Conservation (phyloP, 2,113 vertebrate species). For the Pachycephala philippinensis region DNA sequence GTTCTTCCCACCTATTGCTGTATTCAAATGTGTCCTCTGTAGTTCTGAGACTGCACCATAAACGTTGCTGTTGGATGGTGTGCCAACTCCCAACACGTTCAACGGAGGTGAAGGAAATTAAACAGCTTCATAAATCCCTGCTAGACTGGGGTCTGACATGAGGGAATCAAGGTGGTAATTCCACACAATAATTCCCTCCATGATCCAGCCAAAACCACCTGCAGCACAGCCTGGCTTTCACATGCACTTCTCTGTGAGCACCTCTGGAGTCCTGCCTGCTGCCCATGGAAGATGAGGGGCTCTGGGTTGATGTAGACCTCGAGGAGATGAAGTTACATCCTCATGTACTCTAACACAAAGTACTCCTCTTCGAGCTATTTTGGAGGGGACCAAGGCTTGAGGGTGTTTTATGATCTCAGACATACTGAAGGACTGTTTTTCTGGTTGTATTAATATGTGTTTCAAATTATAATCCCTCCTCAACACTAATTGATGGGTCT, state of each 20-base stretch:
- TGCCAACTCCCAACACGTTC: not conserved
- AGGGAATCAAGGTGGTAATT: not conserved
- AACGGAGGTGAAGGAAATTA: not conserved
- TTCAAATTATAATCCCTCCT: not conserved
- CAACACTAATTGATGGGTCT: not conserved
- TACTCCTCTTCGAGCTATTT: not conserved
- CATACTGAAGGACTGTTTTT: not conserved
- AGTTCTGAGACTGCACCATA: not conserved
- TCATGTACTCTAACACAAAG: not conserved
- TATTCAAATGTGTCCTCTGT: not conserved
- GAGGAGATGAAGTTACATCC: not conserved
- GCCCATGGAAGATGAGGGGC: not conserved
- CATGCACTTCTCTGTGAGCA: not conserved
- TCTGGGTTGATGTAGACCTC: not conserved
- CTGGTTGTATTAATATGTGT: not conserved
- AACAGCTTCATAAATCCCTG: not conserved
- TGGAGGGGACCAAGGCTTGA: not conserved
- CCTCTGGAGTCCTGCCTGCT: not conserved
- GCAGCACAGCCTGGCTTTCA: not conserved
- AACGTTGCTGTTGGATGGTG: not conserved
- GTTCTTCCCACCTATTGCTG: not conserved
- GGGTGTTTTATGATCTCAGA: not conserved
- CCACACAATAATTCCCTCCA: not conserved
- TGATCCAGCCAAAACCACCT: accelerated
- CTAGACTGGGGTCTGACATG: not conserved